A percentile compares a stretch with the other conserved stretches of the same genome.
Conservation (phyloP, 2,888 invertebrate genomes). For the Trichogramma evanescens region DNA sequence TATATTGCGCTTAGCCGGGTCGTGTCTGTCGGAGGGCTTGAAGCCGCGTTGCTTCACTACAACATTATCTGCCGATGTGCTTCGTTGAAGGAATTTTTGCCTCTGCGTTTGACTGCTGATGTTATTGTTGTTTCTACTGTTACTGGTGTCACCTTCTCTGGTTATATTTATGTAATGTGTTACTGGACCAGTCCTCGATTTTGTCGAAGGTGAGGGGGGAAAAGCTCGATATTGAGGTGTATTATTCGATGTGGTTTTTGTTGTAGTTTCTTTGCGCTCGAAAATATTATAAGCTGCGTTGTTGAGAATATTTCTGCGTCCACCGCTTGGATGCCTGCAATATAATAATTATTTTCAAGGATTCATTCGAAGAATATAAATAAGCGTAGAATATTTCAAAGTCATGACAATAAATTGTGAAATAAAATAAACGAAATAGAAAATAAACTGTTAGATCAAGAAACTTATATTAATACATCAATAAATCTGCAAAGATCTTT, state of each 20-base stretch:
- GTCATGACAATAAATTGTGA: no score
- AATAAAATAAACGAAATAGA: no score
- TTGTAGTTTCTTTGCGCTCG: conserved; percentile 2
- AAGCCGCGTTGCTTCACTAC: conserved; percentile 58
- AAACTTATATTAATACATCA: no score
- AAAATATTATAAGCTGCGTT: conserved; percentile 21
- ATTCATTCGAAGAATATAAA: background rate
- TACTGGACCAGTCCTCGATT: no score
- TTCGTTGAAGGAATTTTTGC: conserved; percentile 33
- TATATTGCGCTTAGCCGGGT: conserved; percentile 74
- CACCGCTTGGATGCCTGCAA: background rate
- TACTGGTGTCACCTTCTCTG: conserved; percentile 11
- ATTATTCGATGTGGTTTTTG: no score
- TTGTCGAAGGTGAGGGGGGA: no score
- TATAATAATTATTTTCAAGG: background rate
- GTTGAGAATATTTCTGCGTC: conserved; percentile 14
- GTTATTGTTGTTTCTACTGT: conserved; percentile 21
- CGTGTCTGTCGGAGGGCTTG: conserved; percentile 78
- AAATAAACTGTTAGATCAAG: no score
- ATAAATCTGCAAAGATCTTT: no score
- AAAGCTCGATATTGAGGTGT: no score
- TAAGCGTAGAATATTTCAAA: background rate
- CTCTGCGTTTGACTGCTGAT: conserved; percentile 14
- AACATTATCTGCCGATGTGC: conserved; percentile 44
- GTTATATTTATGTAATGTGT: background rate